Percentiles rank a stretch among this genome's conserved stretches.
Evolutionary conservation across 1,140 invertebrate species (phyloP).

Genomic region (Ceratina japonica): DNA sequence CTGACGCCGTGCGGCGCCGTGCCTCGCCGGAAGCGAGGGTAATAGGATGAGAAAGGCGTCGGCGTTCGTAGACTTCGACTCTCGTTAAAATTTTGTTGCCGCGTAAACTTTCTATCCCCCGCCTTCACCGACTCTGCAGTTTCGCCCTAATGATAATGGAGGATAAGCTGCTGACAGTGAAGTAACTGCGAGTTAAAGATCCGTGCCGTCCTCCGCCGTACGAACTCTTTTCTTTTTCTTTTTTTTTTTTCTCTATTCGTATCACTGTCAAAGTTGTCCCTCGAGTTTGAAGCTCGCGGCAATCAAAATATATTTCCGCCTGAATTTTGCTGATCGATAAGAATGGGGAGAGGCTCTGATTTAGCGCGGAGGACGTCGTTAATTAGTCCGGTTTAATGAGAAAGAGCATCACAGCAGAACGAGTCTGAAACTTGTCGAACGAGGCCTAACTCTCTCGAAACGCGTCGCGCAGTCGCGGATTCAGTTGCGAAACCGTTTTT

Average conservation of each 20-base stretch:
- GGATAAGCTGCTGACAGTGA: conserved; percentile 28
- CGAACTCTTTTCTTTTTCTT: neutral
- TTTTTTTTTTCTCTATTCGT: neutral
- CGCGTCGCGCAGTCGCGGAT: neutral
- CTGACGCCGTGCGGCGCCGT: neutral
- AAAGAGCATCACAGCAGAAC: conserved; percentile 22
- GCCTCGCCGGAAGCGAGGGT: conserved; percentile 11
- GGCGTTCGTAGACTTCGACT: conserved; percentile 34
- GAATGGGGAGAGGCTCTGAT: neutral
- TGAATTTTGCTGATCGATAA: neutral
- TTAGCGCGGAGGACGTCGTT: neutral
- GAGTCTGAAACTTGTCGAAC: conserved; percentile 17
- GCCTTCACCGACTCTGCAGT: neutral
- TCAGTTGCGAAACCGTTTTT: conserved; percentile 25
- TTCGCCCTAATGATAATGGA: conserved; percentile 14
- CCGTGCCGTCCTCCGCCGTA: neutral
- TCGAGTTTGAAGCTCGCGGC: neutral
- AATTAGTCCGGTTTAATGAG: conserved; percentile 25
- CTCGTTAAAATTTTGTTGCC: conserved; percentile 53
- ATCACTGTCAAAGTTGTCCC: no score
- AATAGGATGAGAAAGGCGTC: conserved; percentile 50
- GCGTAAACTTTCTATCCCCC: conserved; percentile 43
- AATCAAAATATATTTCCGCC: neutral
- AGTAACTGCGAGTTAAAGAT: conserved; percentile 18
- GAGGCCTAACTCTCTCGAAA: conserved; percentile 17